phyloP scores from a whole-genome alignment of 2,113 vertebrate species.

The Epinephelus lanceolatus region DNA sequence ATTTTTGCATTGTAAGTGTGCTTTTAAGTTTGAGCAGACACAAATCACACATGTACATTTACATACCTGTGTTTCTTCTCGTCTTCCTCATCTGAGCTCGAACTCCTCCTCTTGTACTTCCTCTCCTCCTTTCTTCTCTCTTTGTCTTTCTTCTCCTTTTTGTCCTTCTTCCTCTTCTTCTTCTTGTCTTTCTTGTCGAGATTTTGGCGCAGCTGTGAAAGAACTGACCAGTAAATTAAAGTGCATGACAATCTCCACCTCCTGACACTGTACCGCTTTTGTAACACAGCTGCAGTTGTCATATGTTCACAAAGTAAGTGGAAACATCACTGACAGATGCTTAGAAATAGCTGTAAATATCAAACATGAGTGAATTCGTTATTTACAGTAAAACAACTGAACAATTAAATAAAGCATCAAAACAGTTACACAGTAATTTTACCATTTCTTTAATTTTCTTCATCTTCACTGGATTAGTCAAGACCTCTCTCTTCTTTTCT shows the following conservation, averaged over 20 bases:
- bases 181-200: slow-evolving; percentile 89
- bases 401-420: neutral
- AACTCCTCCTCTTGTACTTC: slow-evolving; percentile 87
- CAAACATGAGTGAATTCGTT: neutral
- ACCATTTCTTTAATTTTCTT: slow-evolving; percentile 97
- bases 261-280: neutral
- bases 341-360: neutral
- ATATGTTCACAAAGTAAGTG: neutral
- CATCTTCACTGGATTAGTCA: slow-evolving; percentile 98
- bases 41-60: neutral
- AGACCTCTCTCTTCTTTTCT: slow-evolving; percentile 94
- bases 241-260: neutral
- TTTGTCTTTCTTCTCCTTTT: slow-evolving; percentile 87
- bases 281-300: neutral
- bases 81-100: slow-evolving; percentile 84
- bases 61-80: slow-evolving; percentile 72
- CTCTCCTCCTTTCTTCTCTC: slow-evolving; percentile 88
- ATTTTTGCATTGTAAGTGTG: neutral
- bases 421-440: slow-evolving; percentile 29
- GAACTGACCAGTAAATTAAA: neutral
- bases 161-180: slow-evolving; percentile 88
- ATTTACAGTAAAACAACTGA: neutral
- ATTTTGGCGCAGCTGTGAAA: slow-evolving; percentile 91
- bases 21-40: neutral
- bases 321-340: neutral